phyloP scores from a whole-genome alignment of 2,113 vertebrate species.

The Entomyzon cyanotis region DNA sequence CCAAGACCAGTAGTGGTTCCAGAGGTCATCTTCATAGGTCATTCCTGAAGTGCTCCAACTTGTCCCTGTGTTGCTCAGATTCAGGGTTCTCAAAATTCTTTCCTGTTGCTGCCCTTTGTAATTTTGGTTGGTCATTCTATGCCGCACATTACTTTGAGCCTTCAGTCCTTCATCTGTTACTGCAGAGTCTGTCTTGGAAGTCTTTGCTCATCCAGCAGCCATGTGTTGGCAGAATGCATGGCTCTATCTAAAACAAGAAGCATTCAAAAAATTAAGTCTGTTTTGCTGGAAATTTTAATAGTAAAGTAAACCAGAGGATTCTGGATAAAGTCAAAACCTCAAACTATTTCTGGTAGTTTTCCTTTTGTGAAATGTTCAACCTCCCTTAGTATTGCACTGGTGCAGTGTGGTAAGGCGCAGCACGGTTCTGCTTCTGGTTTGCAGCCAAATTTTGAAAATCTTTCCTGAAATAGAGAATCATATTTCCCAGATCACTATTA shows the following conservation, averaged over 20 bases:
- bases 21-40: neutral
- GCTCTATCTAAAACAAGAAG: neutral
- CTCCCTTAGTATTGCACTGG: neutral
- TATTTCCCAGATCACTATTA: neutral
- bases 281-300: neutral
- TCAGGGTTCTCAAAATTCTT: neutral
- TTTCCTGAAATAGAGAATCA: neutral
- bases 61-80: neutral
- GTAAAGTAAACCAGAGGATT: neutral
- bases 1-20: neutral
- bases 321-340: neutral
- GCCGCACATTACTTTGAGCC: neutral
- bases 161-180: neutral
- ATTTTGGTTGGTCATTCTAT: neutral
- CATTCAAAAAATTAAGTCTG: neutral
- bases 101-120: neutral
- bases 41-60: neutral
- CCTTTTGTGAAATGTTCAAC: neutral
- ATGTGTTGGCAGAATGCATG: neutral
- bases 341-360: neutral
- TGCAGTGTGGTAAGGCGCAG: neutral
- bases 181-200: neutral
- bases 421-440: neutral
- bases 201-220: neutral
- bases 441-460: neutral